Conservation (phyloP, 1,140 invertebrate genomes). For the Tribolium madens region DNA sequence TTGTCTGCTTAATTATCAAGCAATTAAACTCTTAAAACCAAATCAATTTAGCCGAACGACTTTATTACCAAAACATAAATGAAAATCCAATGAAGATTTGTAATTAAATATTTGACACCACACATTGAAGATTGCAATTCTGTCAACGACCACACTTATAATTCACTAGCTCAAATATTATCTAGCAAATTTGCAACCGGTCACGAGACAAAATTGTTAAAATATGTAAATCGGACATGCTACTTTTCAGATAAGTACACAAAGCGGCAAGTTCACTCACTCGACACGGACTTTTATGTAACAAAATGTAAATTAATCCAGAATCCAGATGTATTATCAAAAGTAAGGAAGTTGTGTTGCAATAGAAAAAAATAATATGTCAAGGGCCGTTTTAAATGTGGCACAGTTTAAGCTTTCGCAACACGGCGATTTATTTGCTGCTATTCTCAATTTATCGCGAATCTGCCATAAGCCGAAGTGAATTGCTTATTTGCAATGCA, state of each 20-base stretch:
- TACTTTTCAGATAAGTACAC: neutral
- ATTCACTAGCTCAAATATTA: slow-evolving; percentile 2
- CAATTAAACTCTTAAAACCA: slow-evolving; percentile 23
- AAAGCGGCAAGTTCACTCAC: neutral
- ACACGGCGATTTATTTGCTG: slow-evolving; percentile 51
- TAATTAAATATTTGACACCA: neutral
- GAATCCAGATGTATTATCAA: neutral
- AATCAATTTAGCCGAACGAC: neutral
- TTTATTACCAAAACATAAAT: neutral
- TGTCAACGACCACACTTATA: slow-evolving; percentile 12
- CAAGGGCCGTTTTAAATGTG: slow-evolving; percentile 16
- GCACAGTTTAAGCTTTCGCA: slow-evolving; percentile 30
- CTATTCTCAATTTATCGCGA: slow-evolving; percentile 56
- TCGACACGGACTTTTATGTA: neutral
- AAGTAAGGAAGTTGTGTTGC: no score
- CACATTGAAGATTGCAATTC: neutral
- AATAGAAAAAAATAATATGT: no score
- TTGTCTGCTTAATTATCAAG: slow-evolving; percentile 2
- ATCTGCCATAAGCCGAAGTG: slow-evolving; percentile 53
- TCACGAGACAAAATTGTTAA: slow-evolving; percentile 3
- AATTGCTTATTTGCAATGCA: slow-evolving; percentile 59
- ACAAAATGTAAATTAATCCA: neutral
- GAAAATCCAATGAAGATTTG: neutral
- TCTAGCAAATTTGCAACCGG: slow-evolving; percentile 13
- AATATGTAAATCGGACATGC: slow-evolving; percentile 13